Evolutionary conservation across 1,140 invertebrate genomes (phyloP).

Genomic region (Agrypnia vestita): DNA sequence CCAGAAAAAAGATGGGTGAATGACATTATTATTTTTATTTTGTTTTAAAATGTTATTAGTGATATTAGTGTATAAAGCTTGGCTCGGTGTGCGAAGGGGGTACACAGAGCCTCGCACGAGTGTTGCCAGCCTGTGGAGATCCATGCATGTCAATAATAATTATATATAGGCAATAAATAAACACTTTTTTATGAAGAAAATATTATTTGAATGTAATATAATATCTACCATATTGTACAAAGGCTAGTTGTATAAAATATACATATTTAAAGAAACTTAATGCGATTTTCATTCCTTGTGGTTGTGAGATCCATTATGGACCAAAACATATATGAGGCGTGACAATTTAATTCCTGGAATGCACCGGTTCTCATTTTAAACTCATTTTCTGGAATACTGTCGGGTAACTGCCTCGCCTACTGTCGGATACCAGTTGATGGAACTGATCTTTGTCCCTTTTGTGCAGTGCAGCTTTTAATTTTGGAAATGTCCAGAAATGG

Average conservation of each 20-base stretch:
- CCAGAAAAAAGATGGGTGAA: neutral
- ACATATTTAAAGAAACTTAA: conserved; percentile 41
- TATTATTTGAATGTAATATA: conserved; percentile 39
- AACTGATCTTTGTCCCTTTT: neutral
- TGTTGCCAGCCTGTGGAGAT: neutral
- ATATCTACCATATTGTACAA: conserved; percentile 51
- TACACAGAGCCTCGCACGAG: neutral
- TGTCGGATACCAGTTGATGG: no score
- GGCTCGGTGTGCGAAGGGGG: neutral
- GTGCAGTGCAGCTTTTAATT: neutral
- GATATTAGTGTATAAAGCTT: conserved; percentile 45
- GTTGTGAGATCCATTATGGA: no score
- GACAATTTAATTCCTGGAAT: no score
- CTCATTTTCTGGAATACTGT: no score
- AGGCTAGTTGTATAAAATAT: conserved; percentile 51
- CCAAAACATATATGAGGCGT: no score
- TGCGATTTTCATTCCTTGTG: conserved; percentile 17
- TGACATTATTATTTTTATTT: conserved; percentile 21
- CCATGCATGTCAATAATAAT: conserved; percentile 39
- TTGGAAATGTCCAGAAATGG: no score
- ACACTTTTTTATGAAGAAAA: conserved; percentile 23
- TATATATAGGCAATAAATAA: conserved; percentile 39
- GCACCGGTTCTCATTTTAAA: no score
- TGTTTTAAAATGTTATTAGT: conserved; percentile 37
- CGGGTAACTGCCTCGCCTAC: no score